Percentiles rank a stretch among this genome's conserved stretches.
These are phyloP conservation scores for Venustaconcha ellipsiformis DNA, from an alignment of 1,140 invertebrate species.

Conservation along the genomic window DNA sequence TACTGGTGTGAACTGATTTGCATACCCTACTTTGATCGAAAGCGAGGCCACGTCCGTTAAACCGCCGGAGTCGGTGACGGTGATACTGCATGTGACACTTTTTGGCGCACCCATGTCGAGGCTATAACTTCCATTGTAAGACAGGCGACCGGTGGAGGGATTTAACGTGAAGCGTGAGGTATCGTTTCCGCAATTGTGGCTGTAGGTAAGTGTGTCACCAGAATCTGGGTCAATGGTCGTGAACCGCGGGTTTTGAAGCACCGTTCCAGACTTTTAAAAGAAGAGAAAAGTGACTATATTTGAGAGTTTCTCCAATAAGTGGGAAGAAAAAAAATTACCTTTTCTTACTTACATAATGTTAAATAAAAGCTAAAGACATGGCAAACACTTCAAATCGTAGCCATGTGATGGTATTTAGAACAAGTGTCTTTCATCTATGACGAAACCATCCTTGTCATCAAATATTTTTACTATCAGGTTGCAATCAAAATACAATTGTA, in stretches of 20 bases:
- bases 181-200: slow-evolving; percentile 23
- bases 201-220: slow-evolving; percentile 21
- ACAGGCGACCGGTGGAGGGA: slow-evolving; percentile 2
- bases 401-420: too few relatives aligned
- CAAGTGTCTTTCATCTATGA: too few relatives aligned
- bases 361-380: neutral
- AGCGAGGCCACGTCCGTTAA: slow-evolving; percentile 9
- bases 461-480: too few relatives aligned
- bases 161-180: slow-evolving; percentile 27
- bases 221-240: slow-evolving; percentile 26
- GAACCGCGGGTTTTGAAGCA: slow-evolving; percentile 5
- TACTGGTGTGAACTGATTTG: slow-evolving; percentile 5
- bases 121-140: slow-evolving; percentile 25
- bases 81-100: slow-evolving; percentile 19
- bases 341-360: neutral
- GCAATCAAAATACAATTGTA: too few relatives aligned
- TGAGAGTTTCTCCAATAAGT: neutral
- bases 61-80: slow-evolving; percentile 19
- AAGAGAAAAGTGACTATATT: neutral
- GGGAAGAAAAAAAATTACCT: neutral
- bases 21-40: slow-evolving; percentile 16
- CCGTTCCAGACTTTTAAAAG: slow-evolving; percentile 7
- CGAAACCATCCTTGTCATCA: too few relatives aligned
- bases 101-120: slow-evolving; percentile 18
- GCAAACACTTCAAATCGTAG: too few relatives aligned